These are phyloP conservation scores for Antrozous pallidus DNA, from an alignment of 2,797 vertebrate species.

Conservation along the genomic window DNA sequence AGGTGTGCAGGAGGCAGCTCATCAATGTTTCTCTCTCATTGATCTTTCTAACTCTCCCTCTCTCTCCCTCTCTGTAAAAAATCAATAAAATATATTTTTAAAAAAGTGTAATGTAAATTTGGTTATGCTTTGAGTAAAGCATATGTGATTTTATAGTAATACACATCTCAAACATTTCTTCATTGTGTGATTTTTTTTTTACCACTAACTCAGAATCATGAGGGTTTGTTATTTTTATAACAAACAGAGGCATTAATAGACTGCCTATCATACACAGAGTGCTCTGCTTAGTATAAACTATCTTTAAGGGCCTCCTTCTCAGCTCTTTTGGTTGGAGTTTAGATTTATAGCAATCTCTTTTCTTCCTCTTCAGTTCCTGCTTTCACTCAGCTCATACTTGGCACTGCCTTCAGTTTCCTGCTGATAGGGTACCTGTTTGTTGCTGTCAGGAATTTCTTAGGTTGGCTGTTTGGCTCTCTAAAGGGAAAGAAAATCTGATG, in stretches of 20 bases:
- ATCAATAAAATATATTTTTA: too few relatives aligned
- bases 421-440: not conserved
- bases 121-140: constrained; percentile 44
- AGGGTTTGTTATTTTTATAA: constrained; percentile 29
- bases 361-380: not conserved
- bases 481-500: constrained; percentile 26
- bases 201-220: constrained; percentile 6
- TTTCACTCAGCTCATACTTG: not conserved
- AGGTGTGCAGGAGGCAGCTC: too few relatives aligned
- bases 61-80: too few relatives aligned
- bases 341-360: not conserved
- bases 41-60: too few relatives aligned
- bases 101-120: constrained; percentile 52
- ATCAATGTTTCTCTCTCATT: too few relatives aligned
- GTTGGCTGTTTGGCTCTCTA: not conserved
- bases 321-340: not conserved
- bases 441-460: not conserved
- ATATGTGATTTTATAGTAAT: constrained; percentile 39
- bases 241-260: not conserved
- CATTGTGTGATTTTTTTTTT: constrained; percentile 15
- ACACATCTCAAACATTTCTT: constrained; percentile 19
- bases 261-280: not conserved
- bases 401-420: not conserved
- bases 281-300: not conserved
- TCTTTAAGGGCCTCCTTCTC: not conserved